phyloP scores from a whole-genome alignment of 2,888 invertebrate genomes.

The Perdita meconis region DNA sequence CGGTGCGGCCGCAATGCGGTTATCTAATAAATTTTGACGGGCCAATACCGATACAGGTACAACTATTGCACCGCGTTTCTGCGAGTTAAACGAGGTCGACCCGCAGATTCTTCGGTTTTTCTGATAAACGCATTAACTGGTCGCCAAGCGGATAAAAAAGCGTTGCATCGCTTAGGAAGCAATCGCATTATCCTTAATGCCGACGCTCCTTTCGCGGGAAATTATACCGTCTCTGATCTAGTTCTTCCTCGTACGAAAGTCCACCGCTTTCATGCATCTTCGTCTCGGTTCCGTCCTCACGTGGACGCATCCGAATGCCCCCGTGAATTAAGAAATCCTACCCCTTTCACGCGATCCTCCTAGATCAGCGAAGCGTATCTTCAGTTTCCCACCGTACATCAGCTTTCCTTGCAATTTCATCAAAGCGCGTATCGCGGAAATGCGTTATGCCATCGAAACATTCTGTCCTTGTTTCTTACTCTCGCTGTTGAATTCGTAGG shows the following conservation, averaged over 20 bases:
- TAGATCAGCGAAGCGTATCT: background rate
- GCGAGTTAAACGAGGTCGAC: conserved; percentile 22
- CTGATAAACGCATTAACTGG: conserved; percentile 14
- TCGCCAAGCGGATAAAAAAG: background rate
- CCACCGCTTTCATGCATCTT: background rate
- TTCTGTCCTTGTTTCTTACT: background rate
- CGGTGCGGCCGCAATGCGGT: conserved; percentile 32
- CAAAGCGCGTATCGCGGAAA: conserved; percentile 5
- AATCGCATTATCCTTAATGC: conserved; percentile 10
- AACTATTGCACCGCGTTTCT: conserved; percentile 18
- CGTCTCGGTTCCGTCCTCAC: background rate
- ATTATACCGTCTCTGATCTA: conserved; percentile 16
- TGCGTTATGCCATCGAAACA: conserved; percentile 34
- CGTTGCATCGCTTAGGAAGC: background rate
- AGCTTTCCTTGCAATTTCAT: conserved; percentile 5
- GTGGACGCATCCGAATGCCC: background rate
- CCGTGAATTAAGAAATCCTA: background rate
- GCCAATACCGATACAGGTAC: conserved; percentile 22
- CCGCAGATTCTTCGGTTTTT: background rate
- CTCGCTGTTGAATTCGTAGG: background rate
- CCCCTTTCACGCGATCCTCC: background rate
- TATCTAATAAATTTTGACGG: conserved; percentile 40
- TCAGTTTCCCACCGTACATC: background rate
- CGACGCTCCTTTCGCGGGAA: background rate
- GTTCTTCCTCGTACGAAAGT: background rate